These are phyloP conservation scores for Lithophane socia DNA, from an alignment of 2,888 invertebrate genomes.

Conservation along the genomic window DNA sequence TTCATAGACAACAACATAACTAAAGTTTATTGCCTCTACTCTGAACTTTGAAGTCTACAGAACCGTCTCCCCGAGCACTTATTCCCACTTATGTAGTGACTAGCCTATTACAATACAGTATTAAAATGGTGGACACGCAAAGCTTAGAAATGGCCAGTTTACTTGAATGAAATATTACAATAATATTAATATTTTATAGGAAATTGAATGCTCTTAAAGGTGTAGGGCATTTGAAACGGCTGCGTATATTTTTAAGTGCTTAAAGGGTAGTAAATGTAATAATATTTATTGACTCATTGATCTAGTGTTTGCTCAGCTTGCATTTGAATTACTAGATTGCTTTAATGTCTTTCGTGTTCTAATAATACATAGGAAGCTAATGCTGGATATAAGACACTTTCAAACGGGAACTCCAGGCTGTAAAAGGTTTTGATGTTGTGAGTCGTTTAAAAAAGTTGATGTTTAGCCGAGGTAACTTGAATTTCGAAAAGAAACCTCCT, in stretches of 20 bases:
- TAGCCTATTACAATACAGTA: conserved; percentile 41
- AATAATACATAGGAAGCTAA: not conserved
- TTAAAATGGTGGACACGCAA: conserved; percentile 46
- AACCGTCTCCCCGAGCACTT: conserved; percentile 40
- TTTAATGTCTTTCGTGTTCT: not conserved
- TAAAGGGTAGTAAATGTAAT: conserved; percentile 20
- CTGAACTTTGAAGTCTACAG: conserved; percentile 1
- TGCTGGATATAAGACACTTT: not conserved
- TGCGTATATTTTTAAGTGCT: conserved; percentile 42
- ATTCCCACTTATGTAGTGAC: conserved; percentile 41
- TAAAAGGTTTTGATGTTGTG: not conserved
- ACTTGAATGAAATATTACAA: conserved; percentile 53
- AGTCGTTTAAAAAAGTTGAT: not conserved
- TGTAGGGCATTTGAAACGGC: conserved; percentile 21
- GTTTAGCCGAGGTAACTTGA: not conserved
- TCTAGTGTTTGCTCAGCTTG: conserved; percentile 8
- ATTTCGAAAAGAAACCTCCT: not conserved
- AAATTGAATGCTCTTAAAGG: conserved; percentile 45
- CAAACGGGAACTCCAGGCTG: not conserved
- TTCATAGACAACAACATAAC: not conserved
- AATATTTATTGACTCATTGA: conserved; percentile 31
- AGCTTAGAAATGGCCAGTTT: conserved; percentile 52
- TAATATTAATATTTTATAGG: conserved; percentile 57
- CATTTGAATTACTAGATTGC: conserved; percentile 4
- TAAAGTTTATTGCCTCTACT: not conserved